Conservation (phyloP, 2,113 vertebrate genomes). For the Bos javanicus region DNA sequence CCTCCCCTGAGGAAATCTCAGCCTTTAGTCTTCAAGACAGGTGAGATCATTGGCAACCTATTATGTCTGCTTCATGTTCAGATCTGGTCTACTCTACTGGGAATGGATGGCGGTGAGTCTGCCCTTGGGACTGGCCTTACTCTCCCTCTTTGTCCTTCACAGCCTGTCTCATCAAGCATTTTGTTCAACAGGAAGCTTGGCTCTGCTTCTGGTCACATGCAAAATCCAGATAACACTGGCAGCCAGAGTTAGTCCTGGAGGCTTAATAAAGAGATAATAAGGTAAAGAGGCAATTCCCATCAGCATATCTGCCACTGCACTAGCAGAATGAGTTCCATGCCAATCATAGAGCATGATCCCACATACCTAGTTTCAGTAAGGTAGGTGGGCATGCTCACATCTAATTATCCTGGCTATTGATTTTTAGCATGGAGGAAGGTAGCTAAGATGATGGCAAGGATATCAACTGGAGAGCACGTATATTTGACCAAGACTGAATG, state of each 20-base stretch:
- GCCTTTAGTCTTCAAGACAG: slow-evolving; percentile 2
- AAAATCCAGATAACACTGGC: slow-evolving; percentile 41
- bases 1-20: slow-evolving; percentile 8
- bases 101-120: neutral
- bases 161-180: slow-evolving; percentile 3
- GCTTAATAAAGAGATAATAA: neutral
- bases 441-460: neutral
- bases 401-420: neutral
- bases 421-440: neutral
- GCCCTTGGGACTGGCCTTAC: neutral
- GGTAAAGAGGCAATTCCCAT: neutral
- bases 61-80: neutral
- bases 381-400: neutral
- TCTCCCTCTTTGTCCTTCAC: neutral
- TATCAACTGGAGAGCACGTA: neutral
- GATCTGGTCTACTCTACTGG: neutral
- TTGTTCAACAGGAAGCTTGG: slow-evolving; percentile 32
- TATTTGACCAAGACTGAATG: neutral
- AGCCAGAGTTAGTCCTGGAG: neutral
- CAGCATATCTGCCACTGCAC: neutral
- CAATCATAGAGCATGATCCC: neutral
- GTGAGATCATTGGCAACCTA: slow-evolving; percentile 31
- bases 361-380: neutral
- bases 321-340: neutral
- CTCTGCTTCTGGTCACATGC: slow-evolving; percentile 32